phyloP scores from a whole-genome alignment of 2,113 vertebrate genomes.

The Centropristis striata region DNA sequence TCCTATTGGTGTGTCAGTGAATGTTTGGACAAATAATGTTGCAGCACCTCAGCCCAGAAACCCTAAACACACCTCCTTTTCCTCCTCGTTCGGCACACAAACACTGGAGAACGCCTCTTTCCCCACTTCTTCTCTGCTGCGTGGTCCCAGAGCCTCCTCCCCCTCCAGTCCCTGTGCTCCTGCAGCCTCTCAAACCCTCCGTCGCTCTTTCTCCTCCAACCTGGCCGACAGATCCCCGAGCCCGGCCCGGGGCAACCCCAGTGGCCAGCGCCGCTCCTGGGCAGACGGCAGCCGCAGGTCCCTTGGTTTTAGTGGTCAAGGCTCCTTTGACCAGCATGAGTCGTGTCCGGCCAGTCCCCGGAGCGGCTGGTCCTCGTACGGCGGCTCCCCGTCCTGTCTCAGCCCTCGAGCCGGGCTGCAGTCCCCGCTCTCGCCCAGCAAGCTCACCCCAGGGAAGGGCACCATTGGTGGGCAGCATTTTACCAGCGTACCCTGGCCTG shows the following conservation, averaged over 20 bases:
- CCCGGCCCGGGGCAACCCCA: conserved; percentile 45
- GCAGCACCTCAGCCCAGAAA: conserved; percentile 77
- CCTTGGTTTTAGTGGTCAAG: conserved; percentile 26
- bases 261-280: conserved; percentile 57
- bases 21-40: conserved; percentile 73
- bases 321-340: conserved; percentile 53
- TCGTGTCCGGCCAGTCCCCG: conserved; percentile 54
- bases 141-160: conserved; percentile 42
- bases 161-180: conserved; percentile 48
- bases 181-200: conserved; percentile 41
- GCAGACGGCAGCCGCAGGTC: conserved; percentile 62
- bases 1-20: conserved; percentile 79
- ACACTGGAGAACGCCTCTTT: conserved; percentile 22
- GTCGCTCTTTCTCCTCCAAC: conserved; percentile 63
- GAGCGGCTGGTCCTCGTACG: conserved; percentile 61
- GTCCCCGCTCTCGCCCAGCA: conserved; percentile 50
- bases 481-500: conserved; percentile 80
- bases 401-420: conserved; percentile 57
- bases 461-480: conserved; percentile 72
- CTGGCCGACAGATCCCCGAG: conserved; percentile 62
- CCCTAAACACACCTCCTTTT: conserved; percentile 43
- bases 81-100: conserved; percentile 50
- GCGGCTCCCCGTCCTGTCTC: conserved; percentile 64
- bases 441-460: conserved; percentile 48
- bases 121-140: conserved; percentile 32